These are phyloP conservation scores for Chrysemys picta DNA, from an alignment of 2,113 vertebrate genomes.

Conservation along the genomic window DNA sequence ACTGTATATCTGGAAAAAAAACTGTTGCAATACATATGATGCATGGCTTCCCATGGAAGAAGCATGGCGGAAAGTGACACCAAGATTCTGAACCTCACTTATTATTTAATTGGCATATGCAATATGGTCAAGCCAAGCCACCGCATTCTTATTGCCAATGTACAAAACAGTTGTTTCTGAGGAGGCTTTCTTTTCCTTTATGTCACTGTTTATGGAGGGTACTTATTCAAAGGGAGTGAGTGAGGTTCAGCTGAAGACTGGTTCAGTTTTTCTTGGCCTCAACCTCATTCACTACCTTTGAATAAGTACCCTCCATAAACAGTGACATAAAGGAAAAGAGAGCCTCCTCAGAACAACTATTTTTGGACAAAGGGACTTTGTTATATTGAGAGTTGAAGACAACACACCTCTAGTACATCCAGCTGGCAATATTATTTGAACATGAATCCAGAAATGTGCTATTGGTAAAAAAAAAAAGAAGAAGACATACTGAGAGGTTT, in stretches of 20 bases:
- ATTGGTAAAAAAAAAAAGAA: conserved; percentile 10
- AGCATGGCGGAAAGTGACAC: neutral
- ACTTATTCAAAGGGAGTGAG: neutral
- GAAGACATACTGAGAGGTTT: neutral
- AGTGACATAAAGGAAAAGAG: neutral
- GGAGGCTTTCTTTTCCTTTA: neutral
- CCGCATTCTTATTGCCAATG: too few species aligned
- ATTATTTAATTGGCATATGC: too few species aligned
- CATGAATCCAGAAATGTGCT: conserved; percentile 6
- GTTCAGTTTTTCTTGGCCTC: too few species aligned
- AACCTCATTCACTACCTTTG: neutral
- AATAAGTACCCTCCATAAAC: neutral
- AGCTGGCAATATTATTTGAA: neutral
- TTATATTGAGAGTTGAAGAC: neutral
- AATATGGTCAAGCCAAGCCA: too few species aligned
- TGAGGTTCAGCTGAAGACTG: neutral
- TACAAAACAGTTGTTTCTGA: neutral
- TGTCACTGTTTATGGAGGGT: neutral
- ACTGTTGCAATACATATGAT: neutral
- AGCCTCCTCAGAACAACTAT: neutral
- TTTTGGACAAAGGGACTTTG: too few species aligned
- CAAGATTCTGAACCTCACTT: neutral
- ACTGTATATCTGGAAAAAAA: neutral
- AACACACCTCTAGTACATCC: neutral
- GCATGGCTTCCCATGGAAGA: neutral